Evolutionary conservation across 2,797 vertebrate genomes (phyloP), one percentile per base, ranked within the genome.

Genomic region (Hemibagrus guttatus): DNA sequence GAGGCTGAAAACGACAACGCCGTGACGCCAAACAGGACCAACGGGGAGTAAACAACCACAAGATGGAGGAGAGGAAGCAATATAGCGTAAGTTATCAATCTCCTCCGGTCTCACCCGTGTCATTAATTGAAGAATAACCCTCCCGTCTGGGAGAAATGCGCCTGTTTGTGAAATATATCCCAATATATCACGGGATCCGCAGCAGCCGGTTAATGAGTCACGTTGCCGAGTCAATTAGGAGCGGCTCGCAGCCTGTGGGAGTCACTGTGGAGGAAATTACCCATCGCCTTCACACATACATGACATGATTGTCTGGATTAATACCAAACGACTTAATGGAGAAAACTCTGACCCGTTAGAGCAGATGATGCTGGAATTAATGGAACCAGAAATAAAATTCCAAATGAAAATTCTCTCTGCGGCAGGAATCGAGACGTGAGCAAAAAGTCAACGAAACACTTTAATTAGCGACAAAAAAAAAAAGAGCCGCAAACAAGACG

Each of bases 151-250:
- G 84, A 64, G 87, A 84, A 69, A 88, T 80, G 64, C 74, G 75
- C 86, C 81, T 88, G 83, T 91, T 87, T 88, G 88, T 84, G 71
- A 89, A 87, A 84, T 85, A 89, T 76, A 87, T 89, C 84, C 74
- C 71, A 86, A 89, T 84, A 88, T 63, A 89, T 87, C 86, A 87
- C 78, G 84, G 84, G 78, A 82, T 90, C 76, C 76, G 75, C 64
- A 85, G 86, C 86, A 85, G 63, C 64, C 84, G 54, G 82, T 80
- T 88, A 89, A 90, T 90, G 86, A 91, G 79, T 88, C 88, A 89
- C 87, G 86, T 58, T 87, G 83, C 78, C 52, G 58, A 91, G 88
- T 87, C 88, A 91, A 88, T 88, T 89, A 89, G 79, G 80, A 85
- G 75, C 66, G 81, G 46, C 74, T 84, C 35, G n/a, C 74, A 1